These are phyloP conservation scores for Harpalus rubripes DNA, from an alignment of 2,888 invertebrate species.

Conservation along the genomic window DNA sequence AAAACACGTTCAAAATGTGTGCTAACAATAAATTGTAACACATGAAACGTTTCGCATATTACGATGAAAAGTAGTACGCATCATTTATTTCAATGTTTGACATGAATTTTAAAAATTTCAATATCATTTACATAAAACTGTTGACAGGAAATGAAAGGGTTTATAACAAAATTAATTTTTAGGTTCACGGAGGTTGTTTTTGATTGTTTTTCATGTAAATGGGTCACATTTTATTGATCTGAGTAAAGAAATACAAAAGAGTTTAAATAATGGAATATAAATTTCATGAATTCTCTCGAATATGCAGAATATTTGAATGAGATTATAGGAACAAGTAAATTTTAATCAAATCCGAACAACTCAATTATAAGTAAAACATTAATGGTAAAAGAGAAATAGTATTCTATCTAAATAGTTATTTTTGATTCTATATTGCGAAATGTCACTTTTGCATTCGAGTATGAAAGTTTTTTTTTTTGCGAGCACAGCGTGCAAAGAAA, in stretches of 20 bases:
- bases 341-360: conserved; percentile 2
- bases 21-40: background rate
- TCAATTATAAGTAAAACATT: conserved; percentile 5
- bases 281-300: background rate
- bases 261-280: conserved; percentile 8
- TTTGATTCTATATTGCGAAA: too few species aligned
- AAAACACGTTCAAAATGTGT: background rate
- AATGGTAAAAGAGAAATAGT: conserved; percentile 25
- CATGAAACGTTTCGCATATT: background rate
- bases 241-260: background rate
- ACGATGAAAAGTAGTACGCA: background rate
- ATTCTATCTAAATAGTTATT: conserved; percentile 16
- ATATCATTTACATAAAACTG: background rate
- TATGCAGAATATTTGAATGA: background rate
- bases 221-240: background rate
- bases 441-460: too few species aligned
- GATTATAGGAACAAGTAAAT: background rate
- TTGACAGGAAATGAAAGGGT: background rate
- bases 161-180: conserved; percentile 3
- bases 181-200: background rate
- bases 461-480: too few species aligned
- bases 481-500: too few species aligned
- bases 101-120: background rate
- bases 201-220: background rate
- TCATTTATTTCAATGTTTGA: conserved; percentile 3